phyloP scores from a whole-genome alignment of 2,888 invertebrate genomes.

The Lepidocyrtoides sp. region DNA sequence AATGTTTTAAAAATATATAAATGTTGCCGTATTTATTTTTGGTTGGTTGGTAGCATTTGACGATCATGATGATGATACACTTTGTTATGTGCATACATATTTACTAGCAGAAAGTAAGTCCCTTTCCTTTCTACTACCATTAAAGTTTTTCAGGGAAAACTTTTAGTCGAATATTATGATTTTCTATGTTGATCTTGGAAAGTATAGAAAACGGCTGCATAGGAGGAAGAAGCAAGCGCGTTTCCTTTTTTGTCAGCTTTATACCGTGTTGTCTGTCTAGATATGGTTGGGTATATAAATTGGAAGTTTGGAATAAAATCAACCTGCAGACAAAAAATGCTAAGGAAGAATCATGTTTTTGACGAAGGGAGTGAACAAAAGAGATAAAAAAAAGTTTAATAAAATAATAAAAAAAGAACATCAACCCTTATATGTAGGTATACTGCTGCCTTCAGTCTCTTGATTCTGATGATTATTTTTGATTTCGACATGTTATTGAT shows the following conservation, averaged over 20 bases:
- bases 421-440: conserved; percentile 18
- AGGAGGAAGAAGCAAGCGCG: conserved; percentile 29
- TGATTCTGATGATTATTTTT: background rate
- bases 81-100: background rate
- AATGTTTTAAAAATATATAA: conserved; percentile 12
- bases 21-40: background rate
- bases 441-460: background rate
- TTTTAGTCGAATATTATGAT: conserved; percentile 54
- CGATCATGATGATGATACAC: conserved; percentile 19
- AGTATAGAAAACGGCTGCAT: background rate
- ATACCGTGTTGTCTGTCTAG: background rate
- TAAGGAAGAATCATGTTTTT: background rate
- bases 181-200: conserved; percentile 22
- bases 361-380: background rate
- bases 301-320: background rate
- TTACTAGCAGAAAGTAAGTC: background rate
- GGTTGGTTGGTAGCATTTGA: conserved; percentile 39
- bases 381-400: conserved; percentile 3
- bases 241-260: conserved; percentile 63
- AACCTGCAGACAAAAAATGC: background rate
- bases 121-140: conserved; percentile 8
- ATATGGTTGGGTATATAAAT: background rate
- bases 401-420: conserved; percentile 23
- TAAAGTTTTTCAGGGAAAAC: conserved; percentile 65
- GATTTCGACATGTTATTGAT: conserved; percentile 65